phyloP scores from a whole-genome alignment of 2,888 invertebrate genomes.

The Lobophora halterata region DNA sequence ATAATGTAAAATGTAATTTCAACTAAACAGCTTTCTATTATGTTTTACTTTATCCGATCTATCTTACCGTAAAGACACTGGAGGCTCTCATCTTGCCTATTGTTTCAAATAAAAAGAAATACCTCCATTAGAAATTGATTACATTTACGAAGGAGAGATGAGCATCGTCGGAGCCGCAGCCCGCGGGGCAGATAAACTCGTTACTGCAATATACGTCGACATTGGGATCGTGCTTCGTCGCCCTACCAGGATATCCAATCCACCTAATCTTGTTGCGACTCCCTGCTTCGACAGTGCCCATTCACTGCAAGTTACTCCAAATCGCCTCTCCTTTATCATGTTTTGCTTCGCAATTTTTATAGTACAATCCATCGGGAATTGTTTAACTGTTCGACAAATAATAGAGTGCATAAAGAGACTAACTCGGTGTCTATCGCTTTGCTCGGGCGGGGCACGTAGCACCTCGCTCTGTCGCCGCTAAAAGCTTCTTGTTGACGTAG shows the following conservation, averaged over 20 bases:
- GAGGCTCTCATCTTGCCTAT: slow-evolving; percentile 1
- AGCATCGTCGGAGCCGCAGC: slow-evolving; percentile 59
- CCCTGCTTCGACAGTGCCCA: slow-evolving; percentile 67
- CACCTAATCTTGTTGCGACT: slow-evolving; percentile 74
- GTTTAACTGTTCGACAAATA: slow-evolving; percentile 50
- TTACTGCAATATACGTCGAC: slow-evolving; percentile 70
- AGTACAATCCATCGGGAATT: slow-evolving; percentile 44
- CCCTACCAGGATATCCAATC: slow-evolving; percentile 43
- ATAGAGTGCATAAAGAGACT: slow-evolving; percentile 44
- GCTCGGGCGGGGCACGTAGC: slow-evolving; percentile 58
- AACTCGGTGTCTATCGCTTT: slow-evolving; percentile 51
- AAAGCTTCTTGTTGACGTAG: slow-evolving; percentile 79
- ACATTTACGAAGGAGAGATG: slow-evolving; percentile 67
- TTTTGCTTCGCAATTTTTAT: slow-evolving; percentile 54
- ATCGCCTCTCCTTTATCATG: slow-evolving; percentile 60
- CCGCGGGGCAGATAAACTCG: slow-evolving; percentile 79
- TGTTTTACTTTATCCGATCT: too few species aligned
- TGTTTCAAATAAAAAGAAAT: slow-evolving; percentile 15
- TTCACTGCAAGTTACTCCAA: slow-evolving; percentile 71
- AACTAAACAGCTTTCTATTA: too few species aligned
- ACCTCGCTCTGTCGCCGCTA: slow-evolving; percentile 58
- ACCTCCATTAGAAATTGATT: slow-evolving; percentile 50
- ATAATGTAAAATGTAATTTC: too few species aligned
- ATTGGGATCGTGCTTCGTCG: slow-evolving; percentile 49
- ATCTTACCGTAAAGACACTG: too few species aligned